These are phyloP conservation scores for Hippocampus mohnikei DNA, from an alignment of 2,113 vertebrate species.

Conservation along the genomic window DNA sequence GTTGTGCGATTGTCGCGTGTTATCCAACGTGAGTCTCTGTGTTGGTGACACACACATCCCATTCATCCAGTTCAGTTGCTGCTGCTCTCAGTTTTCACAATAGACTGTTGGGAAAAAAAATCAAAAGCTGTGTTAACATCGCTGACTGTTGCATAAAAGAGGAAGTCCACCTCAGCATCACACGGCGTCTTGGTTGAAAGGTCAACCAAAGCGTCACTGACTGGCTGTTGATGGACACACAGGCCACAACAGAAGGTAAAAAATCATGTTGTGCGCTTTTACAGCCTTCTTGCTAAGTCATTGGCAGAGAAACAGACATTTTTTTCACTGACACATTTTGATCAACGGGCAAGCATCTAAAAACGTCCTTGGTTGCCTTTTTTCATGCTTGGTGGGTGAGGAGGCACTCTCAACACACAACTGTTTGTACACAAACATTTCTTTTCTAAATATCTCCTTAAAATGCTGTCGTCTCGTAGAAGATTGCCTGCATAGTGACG, in stretches of 20 bases:
- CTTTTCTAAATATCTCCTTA: background rate
- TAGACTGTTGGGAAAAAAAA: background rate
- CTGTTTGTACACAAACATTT: background rate
- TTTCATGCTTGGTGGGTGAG: background rate
- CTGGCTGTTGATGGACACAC: background rate
- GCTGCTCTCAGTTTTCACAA: conserved; percentile 3
- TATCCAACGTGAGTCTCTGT: background rate
- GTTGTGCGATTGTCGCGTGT: background rate
- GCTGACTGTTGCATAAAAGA: conserved; percentile 21
- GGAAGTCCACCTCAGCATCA: conserved; percentile 20
- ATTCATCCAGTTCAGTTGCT: background rate
- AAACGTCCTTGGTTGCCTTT: background rate
- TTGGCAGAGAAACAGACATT: background rate
- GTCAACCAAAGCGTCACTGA: conserved; percentile 3
- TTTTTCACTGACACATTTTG: background rate
- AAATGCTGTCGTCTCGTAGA: background rate
- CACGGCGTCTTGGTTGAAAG: conserved; percentile 35
- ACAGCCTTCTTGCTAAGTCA: too few relatives aligned
- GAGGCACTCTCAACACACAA: background rate
- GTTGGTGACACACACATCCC: background rate
- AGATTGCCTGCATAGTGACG: background rate
- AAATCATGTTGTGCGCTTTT: too few relatives aligned
- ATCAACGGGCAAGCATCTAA: background rate
- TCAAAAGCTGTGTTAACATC: conserved; percentile 5
- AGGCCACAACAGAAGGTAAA: background rate